Evolutionary conservation across 2,113 vertebrate species (phyloP), one percentile per base, ranked within the genome.

Genomic region (Dicerorhinus sumatrensis): DNA sequence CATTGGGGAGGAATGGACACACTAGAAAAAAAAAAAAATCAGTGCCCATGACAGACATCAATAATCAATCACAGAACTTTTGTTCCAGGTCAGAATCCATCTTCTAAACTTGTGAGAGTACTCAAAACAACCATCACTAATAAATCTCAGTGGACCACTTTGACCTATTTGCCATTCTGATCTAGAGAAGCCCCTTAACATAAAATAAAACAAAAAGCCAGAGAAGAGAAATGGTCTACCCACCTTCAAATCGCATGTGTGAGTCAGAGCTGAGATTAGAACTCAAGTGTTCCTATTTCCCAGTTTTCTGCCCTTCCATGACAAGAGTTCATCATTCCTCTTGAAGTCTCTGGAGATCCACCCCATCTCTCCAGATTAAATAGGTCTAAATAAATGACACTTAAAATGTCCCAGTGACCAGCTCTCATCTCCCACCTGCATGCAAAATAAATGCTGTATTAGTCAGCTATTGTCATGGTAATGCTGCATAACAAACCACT

Each of bases 51-150:
- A 62, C 90, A 98, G 90, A 84, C 84, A 97, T 96, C 83, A 97
- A 95, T 69, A 97, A 95, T 96, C 87, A 80, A 97, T 87, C 92
- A 94, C n/a, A 81, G 69, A 92, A 46, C 18, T 42, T 51, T 33
- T 39, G 29, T 65, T 42, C 33, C 1, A 2, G 60, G 7, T 33
- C 51, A 90, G 42, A 14, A 90, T 81, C 51, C 69, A 84, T 56
- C 79, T 18, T 96, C 51, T 27, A n/a, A 73, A 54, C 65, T 39
- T 36, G 8, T 67, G 46, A 63, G 0, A 31, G 2, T 12, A 12
- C n/a, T 85, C 67, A 42, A 48, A 33, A 33, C 23, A 90, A n/a
- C n/a, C 29, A 70, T 88, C 65, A 58, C 6, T 67, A 60, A 60
- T 65, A 56, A 60, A 87, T n/a, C n/a, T 89, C 67, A 29, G 20